These are phyloP conservation scores for Ladona fulva DNA, from an alignment of 1,140 invertebrate genomes.

Conservation along the genomic window DNA sequence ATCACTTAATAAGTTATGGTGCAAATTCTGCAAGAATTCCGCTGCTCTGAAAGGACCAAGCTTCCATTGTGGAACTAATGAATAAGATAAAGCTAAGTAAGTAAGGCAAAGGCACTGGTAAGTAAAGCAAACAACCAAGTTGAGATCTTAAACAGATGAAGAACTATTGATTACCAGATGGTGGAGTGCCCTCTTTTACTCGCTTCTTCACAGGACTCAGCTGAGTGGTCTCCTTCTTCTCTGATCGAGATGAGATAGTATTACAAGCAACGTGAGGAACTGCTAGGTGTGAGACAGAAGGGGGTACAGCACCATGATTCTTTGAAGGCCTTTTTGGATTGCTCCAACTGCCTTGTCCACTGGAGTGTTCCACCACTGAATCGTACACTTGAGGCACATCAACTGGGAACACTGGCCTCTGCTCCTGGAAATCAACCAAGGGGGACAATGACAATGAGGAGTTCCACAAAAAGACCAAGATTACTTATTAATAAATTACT, in stretches of 20 bases:
- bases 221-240: conserved; percentile 84
- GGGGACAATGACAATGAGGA: too few relatives aligned
- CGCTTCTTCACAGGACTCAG: conserved; percentile 94
- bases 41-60: too few relatives aligned
- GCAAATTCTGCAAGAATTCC: too few relatives aligned
- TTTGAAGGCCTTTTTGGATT: conserved; percentile 21
- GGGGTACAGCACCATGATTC: background rate
- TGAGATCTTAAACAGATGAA: too few relatives aligned
- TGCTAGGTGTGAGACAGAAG: conserved; percentile 21
- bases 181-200: conserved; percentile 93
- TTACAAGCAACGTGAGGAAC: conserved; percentile 13
- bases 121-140: too few relatives aligned
- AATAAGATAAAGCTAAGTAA: too few relatives aligned
- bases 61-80: too few relatives aligned
- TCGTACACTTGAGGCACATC: conserved; percentile 48
- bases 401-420: conserved; percentile 50
- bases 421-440: conserved; percentile 27
- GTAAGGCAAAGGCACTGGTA: too few relatives aligned
- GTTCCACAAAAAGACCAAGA: too few relatives aligned
- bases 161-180: conserved; percentile 42
- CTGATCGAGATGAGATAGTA: conserved; percentile 38
- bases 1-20: too few relatives aligned
- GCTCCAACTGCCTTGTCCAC: conserved; percentile 26
- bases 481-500: too few relatives aligned
- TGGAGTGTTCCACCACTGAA: conserved; percentile 39